Base-by-base conservation (phyloP, 2,797 vertebrate genomes). In the Neomorphus geoffroyi region DNA sequence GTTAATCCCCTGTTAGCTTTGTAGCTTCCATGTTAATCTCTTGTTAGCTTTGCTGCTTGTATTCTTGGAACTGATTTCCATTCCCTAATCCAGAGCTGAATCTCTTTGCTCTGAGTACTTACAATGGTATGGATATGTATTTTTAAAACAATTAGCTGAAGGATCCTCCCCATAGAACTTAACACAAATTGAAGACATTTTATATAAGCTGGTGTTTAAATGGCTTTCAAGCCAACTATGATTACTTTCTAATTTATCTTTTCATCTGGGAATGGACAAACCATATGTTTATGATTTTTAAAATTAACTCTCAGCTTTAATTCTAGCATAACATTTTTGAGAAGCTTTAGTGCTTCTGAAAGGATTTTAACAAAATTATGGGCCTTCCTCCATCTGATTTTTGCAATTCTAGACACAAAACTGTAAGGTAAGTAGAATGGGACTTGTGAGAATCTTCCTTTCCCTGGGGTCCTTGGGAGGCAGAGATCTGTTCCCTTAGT, bases 1-100 rank as follows among this genome's bases (percentile, higher is more conserved):
- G 75, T 86, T 94, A 97, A 97, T 97, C 86, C 83, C 53, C 77
- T 90, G 83, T 95, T 96, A 96, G 88, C 80, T 95, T 91, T 89
- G 56, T 81, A 92, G 71, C 33, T 95, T 93, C 71, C 80, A 15
- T 67, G 48, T 11, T 95, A 94, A 95, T 93, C 94, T 89, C 86
- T 92, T 94, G 92, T 94, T 96, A 92, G 92, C 87, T 96, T 95
- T 95, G 64, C 83, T 72, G 50, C 66, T 94, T 92, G 46, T 94
- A 90, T 74, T 95, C 72, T 74, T 69, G 84, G 51, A 91, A 46
- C 46, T 90, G 70, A 96, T 97, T 96, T 94, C 88, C 94, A 96
- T 97, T 96, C 80, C 89, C 46, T 95, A 97, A 97, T 95, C 80
- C 87, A 71, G 71, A 93, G 60, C 64, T 79, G 93, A 95, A 95